Conservation (phyloP, 1,140 invertebrate species). For the Drosophila subobscura region DNA sequence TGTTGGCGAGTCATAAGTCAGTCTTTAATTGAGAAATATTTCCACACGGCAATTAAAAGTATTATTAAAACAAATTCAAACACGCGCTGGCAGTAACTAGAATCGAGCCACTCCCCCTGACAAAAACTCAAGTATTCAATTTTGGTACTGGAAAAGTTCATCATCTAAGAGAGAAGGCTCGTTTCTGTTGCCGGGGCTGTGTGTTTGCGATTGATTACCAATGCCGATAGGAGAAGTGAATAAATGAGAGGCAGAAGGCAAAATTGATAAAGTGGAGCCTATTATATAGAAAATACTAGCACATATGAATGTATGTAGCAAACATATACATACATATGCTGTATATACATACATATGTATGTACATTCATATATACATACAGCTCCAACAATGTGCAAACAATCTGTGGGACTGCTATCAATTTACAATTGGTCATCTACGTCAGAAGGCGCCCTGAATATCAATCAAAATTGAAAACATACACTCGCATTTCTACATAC, state of each 20-base stretch:
- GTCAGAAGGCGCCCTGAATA: slow-evolving; percentile 45
- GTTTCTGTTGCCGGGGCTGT: slow-evolving; percentile 11
- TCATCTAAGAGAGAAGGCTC: not conserved
- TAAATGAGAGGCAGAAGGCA: slow-evolving; percentile 7
- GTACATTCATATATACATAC: not conserved
- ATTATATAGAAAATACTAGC: slow-evolving; percentile 17
- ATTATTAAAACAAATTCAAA: slow-evolving; percentile 28
- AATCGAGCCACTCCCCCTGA: slow-evolving; percentile 20
- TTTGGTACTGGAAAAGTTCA: slow-evolving; percentile 1
- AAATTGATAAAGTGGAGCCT: slow-evolving; percentile 39
- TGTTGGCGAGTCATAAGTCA: slow-evolving; percentile 26
- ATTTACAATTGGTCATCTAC: slow-evolving; percentile 42
- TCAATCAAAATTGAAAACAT: slow-evolving; percentile 45
- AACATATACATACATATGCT: not conserved
- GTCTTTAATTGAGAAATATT: slow-evolving; percentile 42
- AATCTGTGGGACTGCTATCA: slow-evolving; percentile 28
- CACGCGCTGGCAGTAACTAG: not conserved
- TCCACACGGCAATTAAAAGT: slow-evolving; percentile 44
- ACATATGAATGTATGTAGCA: slow-evolving; percentile 1
- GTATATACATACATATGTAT: not conserved
- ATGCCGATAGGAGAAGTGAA: slow-evolving; percentile 25
- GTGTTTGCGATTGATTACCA: slow-evolving; percentile 29
- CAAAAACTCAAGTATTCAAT: not conserved
- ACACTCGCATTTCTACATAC: not conserved
- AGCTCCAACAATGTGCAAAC: slow-evolving; percentile 9